phyloP scores from a whole-genome alignment of 2,797 vertebrate genomes.

The Delichon dasypus region DNA sequence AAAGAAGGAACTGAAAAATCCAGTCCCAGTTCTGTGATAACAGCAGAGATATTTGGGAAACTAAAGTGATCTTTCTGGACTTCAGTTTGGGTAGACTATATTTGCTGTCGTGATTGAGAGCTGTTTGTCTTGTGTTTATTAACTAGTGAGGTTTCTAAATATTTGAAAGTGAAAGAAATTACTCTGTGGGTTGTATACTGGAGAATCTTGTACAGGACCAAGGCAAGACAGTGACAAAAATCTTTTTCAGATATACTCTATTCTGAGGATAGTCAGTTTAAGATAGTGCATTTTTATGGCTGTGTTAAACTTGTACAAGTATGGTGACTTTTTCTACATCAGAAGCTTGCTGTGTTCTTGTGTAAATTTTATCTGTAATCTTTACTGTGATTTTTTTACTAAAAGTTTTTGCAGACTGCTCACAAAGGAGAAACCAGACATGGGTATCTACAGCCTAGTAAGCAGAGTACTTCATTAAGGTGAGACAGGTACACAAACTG shows the following conservation, averaged over 20 bases:
- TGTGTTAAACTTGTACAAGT: background rate
- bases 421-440: background rate
- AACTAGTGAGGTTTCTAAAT: background rate
- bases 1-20: constrained; percentile 6
- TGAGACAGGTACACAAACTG: background rate
- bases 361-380: background rate
- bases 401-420: background rate
- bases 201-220: background rate
- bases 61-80: background rate
- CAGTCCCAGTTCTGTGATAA: background rate
- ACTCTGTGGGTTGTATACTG: background rate
- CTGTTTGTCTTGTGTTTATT: background rate
- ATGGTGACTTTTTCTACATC: background rate
- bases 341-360: background rate
- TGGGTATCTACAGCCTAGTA: background rate
- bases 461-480: background rate
- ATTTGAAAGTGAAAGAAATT: background rate
- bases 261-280: background rate
- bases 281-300: background rate
- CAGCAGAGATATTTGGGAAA: background rate
- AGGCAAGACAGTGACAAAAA: background rate
- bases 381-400: background rate
- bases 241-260: background rate
- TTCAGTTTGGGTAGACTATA: background rate
- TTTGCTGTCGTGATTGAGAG: background rate